phyloP scores from a whole-genome alignment of 2,888 invertebrate species.

The Aporophyla lueneburgensis region DNA sequence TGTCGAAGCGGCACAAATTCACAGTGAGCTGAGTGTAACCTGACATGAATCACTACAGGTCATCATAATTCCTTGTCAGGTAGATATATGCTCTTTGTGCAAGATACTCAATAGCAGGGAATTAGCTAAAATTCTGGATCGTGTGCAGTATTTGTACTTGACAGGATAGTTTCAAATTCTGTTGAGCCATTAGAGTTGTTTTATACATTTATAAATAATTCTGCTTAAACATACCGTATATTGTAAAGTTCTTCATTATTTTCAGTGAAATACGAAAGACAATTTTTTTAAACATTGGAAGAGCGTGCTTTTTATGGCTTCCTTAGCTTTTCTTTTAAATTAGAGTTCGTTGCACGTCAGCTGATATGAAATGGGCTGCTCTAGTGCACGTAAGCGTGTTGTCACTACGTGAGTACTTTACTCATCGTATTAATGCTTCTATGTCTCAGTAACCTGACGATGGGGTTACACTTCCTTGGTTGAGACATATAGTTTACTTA shows the following conservation, averaged over 20 bases:
- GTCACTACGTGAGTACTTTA: constrained; percentile 30
- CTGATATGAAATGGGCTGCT: constrained; percentile 17
- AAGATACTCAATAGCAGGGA: not conserved
- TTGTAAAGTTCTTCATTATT: not conserved
- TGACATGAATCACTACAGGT: constrained; percentile 26
- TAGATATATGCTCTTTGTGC: not conserved
- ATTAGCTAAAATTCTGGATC: not conserved
- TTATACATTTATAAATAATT: not conserved
- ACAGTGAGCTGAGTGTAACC: constrained; percentile 20
- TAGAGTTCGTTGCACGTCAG: constrained; percentile 32
- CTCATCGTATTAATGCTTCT: constrained; percentile 14
- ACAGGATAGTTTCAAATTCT: not conserved
- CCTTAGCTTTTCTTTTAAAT: constrained; percentile 9
- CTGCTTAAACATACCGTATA: not conserved
- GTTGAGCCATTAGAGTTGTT: not conserved
- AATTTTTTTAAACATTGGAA: not conserved
- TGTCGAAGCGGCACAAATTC: constrained; percentile 45
- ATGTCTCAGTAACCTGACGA: constrained; percentile 5
- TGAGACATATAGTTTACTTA: not conserved
- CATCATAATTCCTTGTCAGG: constrained; percentile 21
- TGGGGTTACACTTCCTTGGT: not conserved
- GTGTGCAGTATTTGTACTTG: not conserved
- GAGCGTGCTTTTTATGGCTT: constrained; percentile 1
- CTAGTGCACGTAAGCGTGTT: constrained; percentile 4
- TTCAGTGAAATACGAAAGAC: not conserved